Percentiles rank a stretch among this genome's conserved stretches.
These are phyloP conservation scores for Crypturellus tataupa DNA, from an alignment of 2,797 vertebrate species.

Conservation along the genomic window DNA sequence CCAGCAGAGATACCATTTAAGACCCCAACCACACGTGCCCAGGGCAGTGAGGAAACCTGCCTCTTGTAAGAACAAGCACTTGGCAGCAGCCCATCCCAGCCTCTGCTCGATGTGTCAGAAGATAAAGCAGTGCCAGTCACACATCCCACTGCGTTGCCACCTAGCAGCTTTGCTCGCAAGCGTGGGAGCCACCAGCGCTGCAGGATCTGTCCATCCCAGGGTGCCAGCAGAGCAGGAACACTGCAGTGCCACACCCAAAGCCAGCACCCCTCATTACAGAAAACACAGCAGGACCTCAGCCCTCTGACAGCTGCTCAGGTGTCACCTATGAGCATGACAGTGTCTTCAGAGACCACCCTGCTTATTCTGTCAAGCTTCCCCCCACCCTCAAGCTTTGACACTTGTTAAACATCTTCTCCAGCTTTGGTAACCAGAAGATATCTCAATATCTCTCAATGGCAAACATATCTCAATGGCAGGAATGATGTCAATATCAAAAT, in stretches of 20 bases:
- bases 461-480: neutral
- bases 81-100: neutral
- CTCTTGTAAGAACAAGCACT: neutral
- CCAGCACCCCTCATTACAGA: neutral
- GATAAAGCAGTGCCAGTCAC: neutral
- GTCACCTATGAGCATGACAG: neutral
- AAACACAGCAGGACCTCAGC: neutral
- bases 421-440: neutral
- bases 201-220: neutral
- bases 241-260: neutral
- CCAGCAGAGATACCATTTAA: neutral
- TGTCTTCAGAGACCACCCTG: neutral
- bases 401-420: neutral
- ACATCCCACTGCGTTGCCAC: too few relatives aligned
- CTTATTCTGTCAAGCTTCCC: neutral
- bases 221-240: neutral
- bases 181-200: neutral
- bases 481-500: neutral
- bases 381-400: neutral
- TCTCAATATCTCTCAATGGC: neutral
- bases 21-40: neutral
- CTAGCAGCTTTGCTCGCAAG: neutral
- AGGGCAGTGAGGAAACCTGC: fast-evolving
- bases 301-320: fast-evolving
- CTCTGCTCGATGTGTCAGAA: neutral